Percentiles rank a stretch among this genome's conserved stretches.
Evolutionary conservation across 2,888 invertebrate genomes (phyloP).

Genomic region (Agrochola macilenta): DNA sequence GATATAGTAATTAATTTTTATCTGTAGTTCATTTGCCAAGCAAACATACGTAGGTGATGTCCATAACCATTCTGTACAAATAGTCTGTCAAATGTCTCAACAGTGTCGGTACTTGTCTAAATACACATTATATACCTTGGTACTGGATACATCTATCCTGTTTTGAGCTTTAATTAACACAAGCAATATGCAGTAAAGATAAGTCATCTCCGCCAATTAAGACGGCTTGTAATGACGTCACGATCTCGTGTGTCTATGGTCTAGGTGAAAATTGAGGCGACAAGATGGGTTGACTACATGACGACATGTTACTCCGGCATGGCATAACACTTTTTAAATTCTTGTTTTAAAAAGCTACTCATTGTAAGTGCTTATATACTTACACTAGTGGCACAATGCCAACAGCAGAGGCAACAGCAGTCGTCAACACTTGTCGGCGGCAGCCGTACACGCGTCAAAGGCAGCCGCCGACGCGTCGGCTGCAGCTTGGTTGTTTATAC

Average conservation of each 20-base stretch:
- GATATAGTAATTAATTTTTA: neutral
- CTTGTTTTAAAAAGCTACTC: too few species aligned
- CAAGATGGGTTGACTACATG: neutral
- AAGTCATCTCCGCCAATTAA: slow-evolving; percentile 49
- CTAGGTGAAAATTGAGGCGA: slow-evolving; percentile 10
- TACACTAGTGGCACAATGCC: too few species aligned
- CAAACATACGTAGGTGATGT: too few species aligned
- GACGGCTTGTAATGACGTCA: slow-evolving; percentile 22
- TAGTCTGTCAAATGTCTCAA: neutral
- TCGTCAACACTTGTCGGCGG: too few species aligned
- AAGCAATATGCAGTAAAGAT: slow-evolving; percentile 37
- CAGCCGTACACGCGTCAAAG: too few species aligned
- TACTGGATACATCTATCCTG: neutral
- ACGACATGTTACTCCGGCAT: neutral
- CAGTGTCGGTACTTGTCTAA: neutral
- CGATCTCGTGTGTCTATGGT: slow-evolving; percentile 1
- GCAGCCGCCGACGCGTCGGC: too few species aligned
- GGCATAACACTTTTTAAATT: neutral
- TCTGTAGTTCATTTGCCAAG: neutral
- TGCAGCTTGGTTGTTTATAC: neutral
- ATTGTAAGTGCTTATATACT: too few species aligned
- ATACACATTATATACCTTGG: neutral
- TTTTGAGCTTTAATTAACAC: slow-evolving; percentile 38
- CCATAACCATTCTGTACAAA: neutral
- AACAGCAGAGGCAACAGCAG: too few species aligned